phyloP scores from a whole-genome alignment of 2,888 invertebrate genomes.

The Adineta ricciae region DNA sequence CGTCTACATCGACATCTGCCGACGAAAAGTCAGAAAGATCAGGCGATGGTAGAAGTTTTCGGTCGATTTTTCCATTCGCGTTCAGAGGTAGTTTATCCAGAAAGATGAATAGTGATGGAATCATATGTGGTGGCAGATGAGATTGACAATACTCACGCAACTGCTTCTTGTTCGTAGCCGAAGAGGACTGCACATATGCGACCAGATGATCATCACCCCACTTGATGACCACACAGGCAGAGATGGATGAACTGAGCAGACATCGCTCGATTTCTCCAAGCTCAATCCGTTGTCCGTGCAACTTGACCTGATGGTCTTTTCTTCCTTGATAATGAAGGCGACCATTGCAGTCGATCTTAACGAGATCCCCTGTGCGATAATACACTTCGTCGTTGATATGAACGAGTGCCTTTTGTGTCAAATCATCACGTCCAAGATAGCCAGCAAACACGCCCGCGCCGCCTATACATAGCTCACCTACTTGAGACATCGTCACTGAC shows the following conservation, averaged over 20 bases:
- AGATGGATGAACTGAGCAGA: not conserved
- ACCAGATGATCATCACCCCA: not conserved
- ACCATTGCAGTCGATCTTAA: no score
- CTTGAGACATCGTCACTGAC: not conserved
- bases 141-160: not conserved
- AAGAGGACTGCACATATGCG: not conserved
- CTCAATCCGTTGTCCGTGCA: slow-evolving; percentile 19
- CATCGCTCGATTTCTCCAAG: slow-evolving; percentile 17
- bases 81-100: not conserved
- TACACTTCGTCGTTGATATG: not conserved
- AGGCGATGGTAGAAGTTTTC: not conserved
- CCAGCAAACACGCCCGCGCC: not conserved
- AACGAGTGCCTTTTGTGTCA: not conserved
- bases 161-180: not conserved
- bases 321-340: not conserved
- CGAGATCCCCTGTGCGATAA: not conserved
- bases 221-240: not conserved
- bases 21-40: not conserved
- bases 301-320: slow-evolving; percentile 18
- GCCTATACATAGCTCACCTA: not conserved
- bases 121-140: not conserved
- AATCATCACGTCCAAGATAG: not conserved
- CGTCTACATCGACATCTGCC: rapidly evolving
- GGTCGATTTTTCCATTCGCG: not conserved
- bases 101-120: not conserved